Conservation (phyloP, 2,113 vertebrate genomes). For the Oostethus manadensis region DNA sequence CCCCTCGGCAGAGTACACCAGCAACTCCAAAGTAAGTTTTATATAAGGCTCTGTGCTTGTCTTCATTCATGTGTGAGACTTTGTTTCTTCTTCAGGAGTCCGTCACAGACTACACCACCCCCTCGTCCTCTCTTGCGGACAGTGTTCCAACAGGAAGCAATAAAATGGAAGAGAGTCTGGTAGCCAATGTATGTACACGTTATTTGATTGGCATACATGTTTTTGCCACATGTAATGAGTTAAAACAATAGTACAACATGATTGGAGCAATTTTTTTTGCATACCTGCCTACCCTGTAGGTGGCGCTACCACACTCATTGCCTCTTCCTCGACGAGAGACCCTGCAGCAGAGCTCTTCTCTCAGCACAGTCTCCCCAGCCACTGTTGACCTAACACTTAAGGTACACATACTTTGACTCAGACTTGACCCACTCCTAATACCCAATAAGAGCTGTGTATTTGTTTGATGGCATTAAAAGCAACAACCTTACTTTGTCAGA, state of each 20-base stretch:
- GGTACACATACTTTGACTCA: slow-evolving; percentile 60
- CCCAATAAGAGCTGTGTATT: neutral
- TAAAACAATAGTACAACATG: neutral
- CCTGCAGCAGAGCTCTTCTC: slow-evolving; percentile 89
- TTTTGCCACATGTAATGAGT: neutral
- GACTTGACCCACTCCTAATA: neutral
- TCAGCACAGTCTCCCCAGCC: slow-evolving; percentile 92
- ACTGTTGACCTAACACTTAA: slow-evolving; percentile 97
- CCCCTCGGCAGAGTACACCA: slow-evolving; percentile 82
- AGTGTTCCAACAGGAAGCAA: slow-evolving; percentile 83
- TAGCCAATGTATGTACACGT: slow-evolving; percentile 86
- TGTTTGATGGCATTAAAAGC: neutral
- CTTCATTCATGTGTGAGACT: neutral
- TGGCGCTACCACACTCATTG: slow-evolving; percentile 89
- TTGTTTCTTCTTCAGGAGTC: slow-evolving; percentile 78
- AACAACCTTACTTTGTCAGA: slow-evolving; percentile 63
- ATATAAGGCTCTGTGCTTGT: neutral
- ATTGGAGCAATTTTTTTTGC: neutral
- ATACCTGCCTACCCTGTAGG: slow-evolving; percentile 64
- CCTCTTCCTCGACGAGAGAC: slow-evolving; percentile 91
- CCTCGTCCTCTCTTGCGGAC: slow-evolving; percentile 89
- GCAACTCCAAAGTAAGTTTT: slow-evolving; percentile 76
- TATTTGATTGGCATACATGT: neutral
- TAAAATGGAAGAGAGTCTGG: slow-evolving; percentile 94
- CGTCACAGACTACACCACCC: slow-evolving; percentile 94